Evolutionary conservation across 2,113 vertebrate genomes (phyloP), one percentile per base, ranked within the genome.

Genomic region (Limanda limanda): DNA sequence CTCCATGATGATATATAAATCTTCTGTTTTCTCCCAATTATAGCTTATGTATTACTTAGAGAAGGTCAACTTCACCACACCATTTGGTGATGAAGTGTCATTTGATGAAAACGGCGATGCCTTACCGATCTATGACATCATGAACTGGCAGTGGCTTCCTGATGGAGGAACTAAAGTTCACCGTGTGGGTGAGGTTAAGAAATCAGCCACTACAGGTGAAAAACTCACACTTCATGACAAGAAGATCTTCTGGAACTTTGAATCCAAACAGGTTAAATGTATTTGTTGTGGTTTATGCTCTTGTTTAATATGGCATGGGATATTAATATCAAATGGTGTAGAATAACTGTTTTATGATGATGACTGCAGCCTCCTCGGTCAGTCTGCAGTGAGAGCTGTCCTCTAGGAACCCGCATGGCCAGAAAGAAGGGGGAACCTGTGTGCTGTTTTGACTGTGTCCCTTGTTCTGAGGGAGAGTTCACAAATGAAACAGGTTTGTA

Each of bases 391-490:
- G 86, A 94, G n/a, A 88, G 87, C 52, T 96, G 96, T 68, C 85
- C 64, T 25, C 90, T 93, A 9, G 95, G 94, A 18, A 95, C 92
- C 24, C 73, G 87, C 40, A 93, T 91, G 72, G 93, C 92, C 35
- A 91, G 91, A 76, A 90, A 76, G 54, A 94, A 94, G 7, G 92
- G 93, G 5, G 71, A 95, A 56, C 93, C 94, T 3, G 66, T 81
- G 2, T 95, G 94, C 72, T 95, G 94, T 81, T 96, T 95, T 42
- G 93, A 96, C 68, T 95, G 94, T 54, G 83, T 96, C n/a, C 89
- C 68, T 1, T 95, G 95, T 80, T 93, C 94, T 62, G 94, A 95
- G 48, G 94, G 95, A 65, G 90, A 93, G 5, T 81, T 94, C 68
- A 94, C 92, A 71, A 76, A 82, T 57, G 5, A 66, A 18, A 91